Evolutionary conservation across 1,140 invertebrate species (phyloP), one percentile per base, ranked within the genome.

Genomic region (Lerema accius): DNA sequence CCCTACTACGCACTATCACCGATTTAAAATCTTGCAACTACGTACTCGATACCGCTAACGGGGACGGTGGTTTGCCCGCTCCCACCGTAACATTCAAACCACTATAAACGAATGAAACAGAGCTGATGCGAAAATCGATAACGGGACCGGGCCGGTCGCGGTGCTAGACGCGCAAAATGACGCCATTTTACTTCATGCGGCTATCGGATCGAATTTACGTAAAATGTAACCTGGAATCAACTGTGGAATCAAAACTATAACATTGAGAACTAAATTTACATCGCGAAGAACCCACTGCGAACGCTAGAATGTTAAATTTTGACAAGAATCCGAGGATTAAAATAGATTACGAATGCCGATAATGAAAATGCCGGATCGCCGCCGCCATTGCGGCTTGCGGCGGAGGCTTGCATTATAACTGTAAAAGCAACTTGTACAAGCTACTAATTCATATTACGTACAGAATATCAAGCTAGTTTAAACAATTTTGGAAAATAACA

Each of bases 101-200:
- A 80, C 69, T 73, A 69, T 9, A 4, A 42, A 75, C 60, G 63
- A 65, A 63, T 65, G 67, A 59, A 69, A 71, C 72, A 73, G 49
- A 71, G 66, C 51, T 49, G 75, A 78, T 71, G 73, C 67, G 58
- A 84, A 85, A 86, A 87, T 88, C 86, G 63, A 88, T 89, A 89
- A 80, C 79, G 80, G 80, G 77, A 78, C 78, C 72, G 74, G 68
- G 76, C 86, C 81, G 81, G 79, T 76, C 78, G 74, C 75, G 73
- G 69, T 79, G 71, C 81, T 73, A 79, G 81, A 86, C 82, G 82
- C 84, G 83, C 83, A 70, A 58, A 78, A 76, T 80, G 87, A 88
- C 88, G 88, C 88, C 88, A 90, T 90, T 90, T 84, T 86, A 86
- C 78, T 82, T 84, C 78, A 77, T 81, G 84, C 86, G 84, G 80